These are phyloP conservation scores for Chymomyza caudatula DNA, from an alignment of 2,888 invertebrate genomes.

Conservation along the genomic window DNA sequence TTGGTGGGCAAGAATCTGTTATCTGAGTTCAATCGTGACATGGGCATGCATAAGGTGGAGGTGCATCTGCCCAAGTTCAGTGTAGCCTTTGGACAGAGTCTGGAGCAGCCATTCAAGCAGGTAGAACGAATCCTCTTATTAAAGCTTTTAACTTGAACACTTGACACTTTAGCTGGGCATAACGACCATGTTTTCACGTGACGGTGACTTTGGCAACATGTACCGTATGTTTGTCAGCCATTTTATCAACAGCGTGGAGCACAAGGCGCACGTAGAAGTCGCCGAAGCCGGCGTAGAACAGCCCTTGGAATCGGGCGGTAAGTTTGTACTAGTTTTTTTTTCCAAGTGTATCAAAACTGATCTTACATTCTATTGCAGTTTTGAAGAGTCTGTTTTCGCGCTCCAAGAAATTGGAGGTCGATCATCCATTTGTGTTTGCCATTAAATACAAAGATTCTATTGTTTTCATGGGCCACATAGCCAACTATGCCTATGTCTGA, in stretches of 20 bases:
- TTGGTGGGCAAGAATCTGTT: constrained; percentile 81
- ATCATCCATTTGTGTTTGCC: constrained; percentile 73
- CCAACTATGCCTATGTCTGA: constrained; percentile 68
- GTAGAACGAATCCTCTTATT: constrained; percentile 76
- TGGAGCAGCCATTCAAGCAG: constrained; percentile 82
- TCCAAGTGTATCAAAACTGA: background rate
- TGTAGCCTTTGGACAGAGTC: constrained; percentile 84
- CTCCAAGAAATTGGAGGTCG: constrained; percentile 69
- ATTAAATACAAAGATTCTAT: constrained; percentile 71
- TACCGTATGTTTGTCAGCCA: constrained; percentile 75
- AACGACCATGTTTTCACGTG: constrained; percentile 70
- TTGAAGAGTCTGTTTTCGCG: constrained; percentile 71
- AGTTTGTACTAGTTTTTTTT: no score
- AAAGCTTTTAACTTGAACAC: background rate
- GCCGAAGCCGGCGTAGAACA: constrained; percentile 65
- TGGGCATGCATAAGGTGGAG: constrained; percentile 81
- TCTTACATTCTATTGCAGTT: constrained; percentile 35
- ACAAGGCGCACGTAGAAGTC: constrained; percentile 70
- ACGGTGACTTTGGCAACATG: constrained; percentile 73
- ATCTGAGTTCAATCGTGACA: constrained; percentile 78
- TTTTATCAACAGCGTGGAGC: constrained; percentile 70
- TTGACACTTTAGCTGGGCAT: constrained; percentile 58
- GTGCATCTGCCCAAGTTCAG: constrained; percentile 89
- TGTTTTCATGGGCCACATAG: constrained; percentile 71
- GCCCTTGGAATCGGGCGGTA: constrained; percentile 69